A percentile compares a stretch with the other conserved stretches of the same genome.
Evolutionary conservation across 30 jellyfish, hydroid and myxozoan genomes (phyloP).

Genomic region (Nemopilema nomurai): DNA sequence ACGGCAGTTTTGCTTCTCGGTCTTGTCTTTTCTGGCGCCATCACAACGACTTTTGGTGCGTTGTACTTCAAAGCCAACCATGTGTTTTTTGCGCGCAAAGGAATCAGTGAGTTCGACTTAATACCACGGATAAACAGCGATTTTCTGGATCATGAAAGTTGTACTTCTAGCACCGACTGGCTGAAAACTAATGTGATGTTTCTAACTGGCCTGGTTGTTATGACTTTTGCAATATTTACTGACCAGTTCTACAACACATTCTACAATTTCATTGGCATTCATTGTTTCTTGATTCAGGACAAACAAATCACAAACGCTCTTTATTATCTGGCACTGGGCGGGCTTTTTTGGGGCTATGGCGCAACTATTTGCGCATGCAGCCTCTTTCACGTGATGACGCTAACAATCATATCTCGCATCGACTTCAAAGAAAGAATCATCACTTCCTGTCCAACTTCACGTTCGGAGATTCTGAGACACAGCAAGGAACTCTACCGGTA

Average conservation of each 20-base stretch:
- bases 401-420: slow-evolving; percentile 12
- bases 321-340: slow-evolving; percentile 17
- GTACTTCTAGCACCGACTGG: slow-evolving; percentile 3
- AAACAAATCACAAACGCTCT: neutral
- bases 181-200: slow-evolving; percentile 9
- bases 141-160: neutral
- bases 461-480: slow-evolving; percentile 14
- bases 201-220: slow-evolving; percentile 7
- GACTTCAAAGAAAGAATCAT: slow-evolving; percentile 24
- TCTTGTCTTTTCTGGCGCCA: slow-evolving; percentile 39
- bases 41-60: slow-evolving; percentile 29
- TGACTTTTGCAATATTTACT: slow-evolving; percentile 13
- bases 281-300: slow-evolving; percentile 7
- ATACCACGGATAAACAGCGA: slow-evolving; percentile 8
- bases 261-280: slow-evolving; percentile 51
- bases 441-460: neutral
- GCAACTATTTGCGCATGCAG: slow-evolving; percentile 65
- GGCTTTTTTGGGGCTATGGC: slow-evolving; percentile 60
- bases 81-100: neutral
- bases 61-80: slow-evolving; percentile 8
- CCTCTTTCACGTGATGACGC: slow-evolving; percentile 56
- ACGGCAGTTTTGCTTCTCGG: slow-evolving; percentile 34
- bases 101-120: slow-evolving; percentile 1
- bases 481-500: slow-evolving; percentile 9
- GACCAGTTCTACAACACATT: slow-evolving; percentile 34